Evolutionary conservation across 2,113 vertebrate genomes (phyloP), one percentile per base, ranked within the genome.

Genomic region (Python bivittatus): DNA sequence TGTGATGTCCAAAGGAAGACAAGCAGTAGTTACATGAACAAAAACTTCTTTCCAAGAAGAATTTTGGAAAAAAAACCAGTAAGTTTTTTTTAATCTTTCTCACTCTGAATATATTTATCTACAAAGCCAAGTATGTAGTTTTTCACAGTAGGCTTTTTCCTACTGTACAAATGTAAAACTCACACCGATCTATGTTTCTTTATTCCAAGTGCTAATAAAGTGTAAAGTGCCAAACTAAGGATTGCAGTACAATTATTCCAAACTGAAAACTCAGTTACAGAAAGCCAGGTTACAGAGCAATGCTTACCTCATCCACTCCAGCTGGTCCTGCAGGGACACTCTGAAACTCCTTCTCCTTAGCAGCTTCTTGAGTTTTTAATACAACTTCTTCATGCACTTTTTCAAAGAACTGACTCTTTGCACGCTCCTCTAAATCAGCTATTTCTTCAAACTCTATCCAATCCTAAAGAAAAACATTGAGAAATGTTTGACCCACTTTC

Each of bases 381-480:
- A 99, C 98, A n/a, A 99, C 99, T 94, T 99, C 99, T 96, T 99
- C 99, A 1, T 98, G 98, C 56, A 98, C 99, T 95, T 99, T 99
- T 97, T 99, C 99, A 93, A 99, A 99, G 96, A 99, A 99, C 88
- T 98, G 98, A 94, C 99, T 99, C 96, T 99, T 99, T 84, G 99
- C 99, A 85, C 99, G 98, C 92, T 99, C 99, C 96, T 99, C 99
- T 53, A 99, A 96, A 96, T 99, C 99, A 0, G 99, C 99, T 94
- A 99, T 99, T 98, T 99, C 99, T 96, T 99, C 99, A 95, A 99
- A 99, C 97, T 99, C 99, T 60, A 99, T 98, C 99, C 99, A 99
- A 96, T 99, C 99, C 99, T 99, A 94, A 89, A 93, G 87, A 95
- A 54, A 1, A 95, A 86, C 94, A 94, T 11, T 8, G 44, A 79